phyloP scores from a whole-genome alignment of 2,888 invertebrate species.

The Amaurobius ferox region DNA sequence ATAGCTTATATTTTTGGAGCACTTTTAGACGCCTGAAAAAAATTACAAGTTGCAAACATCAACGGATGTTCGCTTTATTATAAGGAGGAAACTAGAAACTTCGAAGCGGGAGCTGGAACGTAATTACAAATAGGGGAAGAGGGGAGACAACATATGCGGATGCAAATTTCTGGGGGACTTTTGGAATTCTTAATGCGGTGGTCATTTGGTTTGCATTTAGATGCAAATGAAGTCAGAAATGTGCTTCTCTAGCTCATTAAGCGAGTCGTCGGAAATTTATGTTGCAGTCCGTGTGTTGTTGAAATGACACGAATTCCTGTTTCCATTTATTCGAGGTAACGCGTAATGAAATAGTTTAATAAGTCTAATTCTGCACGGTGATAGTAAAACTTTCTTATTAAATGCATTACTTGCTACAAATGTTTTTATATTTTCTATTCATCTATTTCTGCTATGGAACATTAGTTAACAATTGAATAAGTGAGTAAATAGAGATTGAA shows the following conservation, averaged over 20 bases:
- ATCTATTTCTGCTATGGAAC: no score
- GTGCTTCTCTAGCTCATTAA: conserved; percentile 37
- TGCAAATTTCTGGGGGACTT: conserved; percentile 54
- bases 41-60: neutral
- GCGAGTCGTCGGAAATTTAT: conserved; percentile 41
- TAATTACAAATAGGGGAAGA: conserved; percentile 19
- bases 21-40: neutral
- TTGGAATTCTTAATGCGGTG: conserved; percentile 37
- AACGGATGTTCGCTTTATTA: conserved; percentile 40
- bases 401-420: no score
- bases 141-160: conserved; percentile 20
- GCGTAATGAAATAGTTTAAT: neutral
- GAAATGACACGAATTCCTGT: conserved; percentile 39
- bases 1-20: neutral
- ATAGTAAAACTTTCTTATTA: no score
- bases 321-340: neutral
- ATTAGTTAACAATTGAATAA: no score
- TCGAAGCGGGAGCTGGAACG: conserved; percentile 20
- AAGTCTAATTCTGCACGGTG: no score
- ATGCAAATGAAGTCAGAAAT: conserved; percentile 62
- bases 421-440: no score
- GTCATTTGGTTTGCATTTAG: conserved; percentile 62
- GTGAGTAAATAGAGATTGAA: no score
- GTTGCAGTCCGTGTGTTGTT: conserved; percentile 38
- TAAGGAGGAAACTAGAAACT: conserved; percentile 24